These are phyloP conservation scores for Morus bassanus DNA, from an alignment of 2,797 vertebrate genomes.

Conservation along the genomic window DNA sequence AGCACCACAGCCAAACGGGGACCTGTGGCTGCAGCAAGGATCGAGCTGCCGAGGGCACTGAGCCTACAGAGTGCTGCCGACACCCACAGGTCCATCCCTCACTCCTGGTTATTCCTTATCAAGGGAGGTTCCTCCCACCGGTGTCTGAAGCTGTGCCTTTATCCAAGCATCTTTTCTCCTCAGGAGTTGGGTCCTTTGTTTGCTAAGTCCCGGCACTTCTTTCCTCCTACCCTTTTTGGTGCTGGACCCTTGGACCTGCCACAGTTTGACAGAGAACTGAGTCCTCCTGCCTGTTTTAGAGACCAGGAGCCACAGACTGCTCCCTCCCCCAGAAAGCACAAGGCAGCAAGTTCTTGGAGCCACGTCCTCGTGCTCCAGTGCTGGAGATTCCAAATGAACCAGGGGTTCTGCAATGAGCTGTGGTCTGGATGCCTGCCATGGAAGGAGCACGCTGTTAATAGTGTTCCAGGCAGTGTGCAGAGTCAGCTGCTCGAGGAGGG, in stretches of 20 bases:
- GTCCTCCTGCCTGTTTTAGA: neutral
- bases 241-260: neutral
- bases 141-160: neutral
- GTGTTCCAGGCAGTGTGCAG: neutral
- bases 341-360: neutral
- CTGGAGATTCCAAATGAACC: neutral
- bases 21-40: neutral
- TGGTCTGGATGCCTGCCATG: neutral
- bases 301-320: neutral
- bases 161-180: neutral
- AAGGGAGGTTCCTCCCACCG: neutral
- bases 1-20: neutral
- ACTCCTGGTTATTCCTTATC: neutral
- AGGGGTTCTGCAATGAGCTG: neutral
- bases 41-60: rapidly evolving
- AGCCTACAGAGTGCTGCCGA: neutral
- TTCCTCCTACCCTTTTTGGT: neutral
- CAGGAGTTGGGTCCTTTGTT: neutral
- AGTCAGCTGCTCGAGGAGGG: neutral
- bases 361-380: neutral
- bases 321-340: neutral
- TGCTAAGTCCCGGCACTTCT: neutral
- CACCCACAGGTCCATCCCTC: neutral
- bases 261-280: neutral
- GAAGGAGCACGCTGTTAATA: neutral